Conservation (phyloP, 2,113 vertebrate species). For the Phyllostomus discolor region DNA sequence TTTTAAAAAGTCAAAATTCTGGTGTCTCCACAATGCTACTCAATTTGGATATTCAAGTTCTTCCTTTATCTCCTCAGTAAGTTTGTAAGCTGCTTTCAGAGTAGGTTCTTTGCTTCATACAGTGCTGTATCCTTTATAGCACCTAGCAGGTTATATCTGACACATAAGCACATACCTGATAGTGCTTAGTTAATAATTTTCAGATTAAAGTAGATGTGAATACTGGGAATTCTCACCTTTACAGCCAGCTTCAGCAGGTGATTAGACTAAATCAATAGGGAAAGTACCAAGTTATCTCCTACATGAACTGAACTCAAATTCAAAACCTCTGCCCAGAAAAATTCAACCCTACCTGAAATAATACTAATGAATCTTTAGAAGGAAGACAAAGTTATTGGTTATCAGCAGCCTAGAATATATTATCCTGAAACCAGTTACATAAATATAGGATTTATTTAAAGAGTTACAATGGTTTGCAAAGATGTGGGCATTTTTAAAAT, state of each 20-base stretch:
- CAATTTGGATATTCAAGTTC: neutral
- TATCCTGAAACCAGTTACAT: neutral
- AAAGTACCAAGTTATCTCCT: neutral
- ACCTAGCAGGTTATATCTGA: neutral
- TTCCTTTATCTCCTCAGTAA: neutral
- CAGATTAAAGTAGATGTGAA: neutral
- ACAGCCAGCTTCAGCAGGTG: neutral
- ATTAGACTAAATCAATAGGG: neutral
- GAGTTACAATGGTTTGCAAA: neutral
- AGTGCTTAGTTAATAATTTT: neutral
- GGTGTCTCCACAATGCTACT: neutral
- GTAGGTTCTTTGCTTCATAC: neutral
- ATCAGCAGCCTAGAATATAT: neutral
- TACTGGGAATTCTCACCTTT: neutral
- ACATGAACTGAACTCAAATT: neutral
- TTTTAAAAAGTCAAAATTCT: neutral
- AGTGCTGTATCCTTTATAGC: neutral
- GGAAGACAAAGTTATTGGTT: neutral
- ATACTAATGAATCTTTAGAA: neutral
- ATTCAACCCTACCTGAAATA: neutral
- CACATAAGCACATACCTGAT: neutral
- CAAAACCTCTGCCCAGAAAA: neutral
- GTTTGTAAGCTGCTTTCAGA: neutral
- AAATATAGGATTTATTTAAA: neutral
- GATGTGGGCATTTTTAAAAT: neutral